Conservation (phyloP, 2,113 vertebrate genomes). For the Odontesthes bonariensis region DNA sequence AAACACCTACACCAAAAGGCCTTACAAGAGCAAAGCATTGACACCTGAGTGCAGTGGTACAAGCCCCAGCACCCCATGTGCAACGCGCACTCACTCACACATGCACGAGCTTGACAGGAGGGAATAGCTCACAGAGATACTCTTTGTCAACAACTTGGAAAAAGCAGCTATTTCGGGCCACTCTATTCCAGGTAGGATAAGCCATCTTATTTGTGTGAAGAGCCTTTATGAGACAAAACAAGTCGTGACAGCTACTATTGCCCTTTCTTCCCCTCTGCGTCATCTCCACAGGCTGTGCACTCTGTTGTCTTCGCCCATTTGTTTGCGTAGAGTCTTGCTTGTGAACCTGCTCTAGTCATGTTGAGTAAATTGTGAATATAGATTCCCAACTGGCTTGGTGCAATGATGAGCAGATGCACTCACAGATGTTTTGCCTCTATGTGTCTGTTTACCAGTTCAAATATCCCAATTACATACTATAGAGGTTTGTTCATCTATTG, state of each 20-base stretch:
- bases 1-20: constrained; percentile 25
- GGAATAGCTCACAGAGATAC: constrained; percentile 70
- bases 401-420: constrained; percentile 67
- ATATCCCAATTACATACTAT: constrained; percentile 52
- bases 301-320: constrained; percentile 14
- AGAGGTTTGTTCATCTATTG: constrained; percentile 61
- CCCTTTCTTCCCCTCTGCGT: constrained; percentile 22
- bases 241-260: constrained; percentile 54
- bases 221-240: constrained; percentile 68
- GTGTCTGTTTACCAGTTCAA: constrained; percentile 71
- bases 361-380: constrained; percentile 38
- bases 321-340: constrained; percentile 21
- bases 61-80: constrained; percentile 10
- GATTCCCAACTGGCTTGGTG: constrained; percentile 42
- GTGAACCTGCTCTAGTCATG: constrained; percentile 49
- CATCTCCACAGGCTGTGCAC: not conserved
- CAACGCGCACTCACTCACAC: constrained; percentile 24
- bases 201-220: constrained; percentile 68
- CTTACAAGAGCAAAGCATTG: constrained; percentile 38
- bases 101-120: constrained; percentile 43
- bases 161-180: constrained; percentile 72
- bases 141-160: constrained; percentile 77
- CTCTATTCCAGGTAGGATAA: constrained; percentile 72
- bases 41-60: constrained; percentile 51
- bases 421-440: constrained; percentile 69